Evolutionary conservation across 1,140 invertebrate genomes (phyloP), one percentile per base, ranked within the genome.

Genomic region (Bombus sibiricus): DNA sequence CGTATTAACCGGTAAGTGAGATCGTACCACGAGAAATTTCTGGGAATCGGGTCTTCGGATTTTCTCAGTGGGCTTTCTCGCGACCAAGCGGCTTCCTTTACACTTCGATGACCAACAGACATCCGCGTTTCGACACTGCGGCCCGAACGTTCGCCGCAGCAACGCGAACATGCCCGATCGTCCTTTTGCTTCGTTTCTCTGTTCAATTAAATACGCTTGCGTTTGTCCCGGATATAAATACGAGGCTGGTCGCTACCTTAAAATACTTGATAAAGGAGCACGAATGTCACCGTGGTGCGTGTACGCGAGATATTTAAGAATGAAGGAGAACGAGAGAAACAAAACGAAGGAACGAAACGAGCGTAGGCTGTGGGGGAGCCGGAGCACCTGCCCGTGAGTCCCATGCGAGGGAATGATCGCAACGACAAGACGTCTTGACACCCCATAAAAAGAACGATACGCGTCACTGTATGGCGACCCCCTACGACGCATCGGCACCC

Each of bases 351-450:
- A 62, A 71, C 59, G 80, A 79, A 87, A 88, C 59, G 84, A 68
- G 37, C 78, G 78, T 75, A 71, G 80, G n/a, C 75, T 34, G 64
- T 80, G 72, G 80, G 87, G 53, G 64, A 78, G 28, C 66, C 41
- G n/a, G 69, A 43, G 69, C 90, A 91, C 90, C 90, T 91, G 90
- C 83, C 75, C 75, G 77, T 12, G 59, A 68, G 72, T 89, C 85
- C 83, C 83, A 69, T 78, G 43, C 68, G 68, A 79, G 83, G 69
- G 75, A 83, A 86, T 47, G 71, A 89, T 86, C 57, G 83, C 83
- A 86, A 91, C 90, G 87, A 91, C 85, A 88, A 88, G 89, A 87
- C 76, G 72, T 77, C 85, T 53, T 83, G 87, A 83, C 90, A 84
- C 86, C 86, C 83, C 64, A 68, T 90, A 88, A 91, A 86, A 90